phyloP scores from a whole-genome alignment of 2,113 vertebrate genomes.

The Egretta garzetta region DNA sequence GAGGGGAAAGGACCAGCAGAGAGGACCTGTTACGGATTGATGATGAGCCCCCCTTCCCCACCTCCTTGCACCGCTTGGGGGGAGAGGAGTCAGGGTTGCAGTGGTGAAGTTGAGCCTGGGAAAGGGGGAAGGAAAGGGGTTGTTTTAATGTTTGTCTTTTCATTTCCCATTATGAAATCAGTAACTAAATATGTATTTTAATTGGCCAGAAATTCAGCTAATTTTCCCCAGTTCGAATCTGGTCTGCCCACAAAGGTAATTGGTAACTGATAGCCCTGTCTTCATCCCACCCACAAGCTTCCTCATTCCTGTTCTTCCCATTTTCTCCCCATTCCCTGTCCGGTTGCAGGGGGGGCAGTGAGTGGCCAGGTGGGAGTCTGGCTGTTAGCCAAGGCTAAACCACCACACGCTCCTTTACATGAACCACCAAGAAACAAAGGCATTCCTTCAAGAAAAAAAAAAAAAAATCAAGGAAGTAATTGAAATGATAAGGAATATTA shows the following conservation, averaged over 20 bases:
- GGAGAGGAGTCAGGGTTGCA: not conserved
- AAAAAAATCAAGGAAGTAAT: not conserved
- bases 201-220: not conserved
- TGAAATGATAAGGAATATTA: not conserved
- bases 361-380: not conserved
- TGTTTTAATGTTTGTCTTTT: not conserved
- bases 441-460: not conserved
- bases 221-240: not conserved
- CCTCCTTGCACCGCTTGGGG: not conserved
- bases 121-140: not conserved
- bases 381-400: not conserved
- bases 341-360: not conserved
- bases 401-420: not conserved
- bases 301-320: not conserved
- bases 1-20: not conserved
- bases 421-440: not conserved
- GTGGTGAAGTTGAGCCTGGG: not conserved
- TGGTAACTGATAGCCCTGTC: not conserved
- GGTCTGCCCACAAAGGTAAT: not conserved
- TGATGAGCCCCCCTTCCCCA: not conserved
- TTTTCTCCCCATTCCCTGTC: not conserved
- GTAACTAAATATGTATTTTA: not conserved
- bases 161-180: not conserved
- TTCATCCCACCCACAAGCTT: not conserved
- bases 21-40: not conserved